Evolutionary conservation across 2,797 vertebrate genomes (phyloP).

Genomic region (Pampus argenteus): DNA sequence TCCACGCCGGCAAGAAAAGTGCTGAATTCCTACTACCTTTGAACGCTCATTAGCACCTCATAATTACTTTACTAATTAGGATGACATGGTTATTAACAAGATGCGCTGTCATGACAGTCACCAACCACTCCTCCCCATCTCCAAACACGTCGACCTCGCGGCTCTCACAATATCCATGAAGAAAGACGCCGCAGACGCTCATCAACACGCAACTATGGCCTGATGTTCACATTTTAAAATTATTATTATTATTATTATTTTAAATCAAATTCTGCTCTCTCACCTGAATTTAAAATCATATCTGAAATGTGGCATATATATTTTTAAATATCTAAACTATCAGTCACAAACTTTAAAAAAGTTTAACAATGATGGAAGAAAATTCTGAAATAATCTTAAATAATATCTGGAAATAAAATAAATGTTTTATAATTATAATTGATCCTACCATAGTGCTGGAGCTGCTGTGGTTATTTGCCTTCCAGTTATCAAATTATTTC

Average conservation of each 20-base stretch:
- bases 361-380: neutral
- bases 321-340: neutral
- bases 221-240: neutral
- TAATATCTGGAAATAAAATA: neutral
- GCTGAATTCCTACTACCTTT: slow-evolving; percentile 85
- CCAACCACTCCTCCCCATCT: slow-evolving; percentile 81
- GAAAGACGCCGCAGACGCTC: slow-evolving; percentile 26
- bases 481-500: slow-evolving; percentile 34
- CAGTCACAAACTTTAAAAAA: neutral
- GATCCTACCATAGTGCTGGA: slow-evolving; percentile 43
- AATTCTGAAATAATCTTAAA: neutral
- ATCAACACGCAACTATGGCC: slow-evolving; percentile 6
- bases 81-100: slow-evolving; percentile 89
- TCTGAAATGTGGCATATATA: neutral
- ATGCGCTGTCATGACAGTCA: slow-evolving; percentile 85
- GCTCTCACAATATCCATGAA: slow-evolving; percentile 42
- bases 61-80: slow-evolving; percentile 96
- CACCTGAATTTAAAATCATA: neutral
- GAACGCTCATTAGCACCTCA: slow-evolving; percentile 92
- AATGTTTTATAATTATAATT: slow-evolving; percentile 14
- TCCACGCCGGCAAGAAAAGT: slow-evolving; percentile 78
- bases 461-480: slow-evolving; percentile 17
- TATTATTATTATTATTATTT: neutral
- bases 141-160: slow-evolving; percentile 72
- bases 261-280: neutral